A percentile compares a stretch with the other conserved stretches of the same genome.
phyloP scores from a whole-genome alignment of 2,888 invertebrate genomes.

The Phortica magna region DNA sequence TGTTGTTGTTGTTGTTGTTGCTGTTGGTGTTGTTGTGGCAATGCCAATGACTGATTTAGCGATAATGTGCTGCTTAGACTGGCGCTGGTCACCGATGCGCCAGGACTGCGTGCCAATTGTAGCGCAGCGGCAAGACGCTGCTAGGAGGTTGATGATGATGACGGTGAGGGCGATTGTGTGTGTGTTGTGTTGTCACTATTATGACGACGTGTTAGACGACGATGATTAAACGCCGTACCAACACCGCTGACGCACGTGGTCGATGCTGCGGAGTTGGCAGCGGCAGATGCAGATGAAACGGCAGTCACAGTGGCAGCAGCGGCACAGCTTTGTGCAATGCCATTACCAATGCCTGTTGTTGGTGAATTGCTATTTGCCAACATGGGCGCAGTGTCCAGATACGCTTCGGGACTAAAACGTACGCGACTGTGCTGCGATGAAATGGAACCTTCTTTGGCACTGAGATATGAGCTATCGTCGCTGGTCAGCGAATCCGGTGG shows the following conservation, averaged over 20 bases:
- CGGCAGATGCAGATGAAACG: constrained; percentile 46
- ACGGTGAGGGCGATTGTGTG: constrained; percentile 62
- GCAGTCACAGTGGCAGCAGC: constrained; percentile 54
- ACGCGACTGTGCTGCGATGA: constrained; percentile 86
- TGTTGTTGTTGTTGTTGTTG: constrained; percentile 30
- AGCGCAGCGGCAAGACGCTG: constrained; percentile 72
- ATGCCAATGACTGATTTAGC: constrained; percentile 35
- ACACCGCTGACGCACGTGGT: constrained; percentile 44
- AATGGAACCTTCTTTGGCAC: constrained; percentile 86
- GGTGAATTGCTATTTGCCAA: not conserved
- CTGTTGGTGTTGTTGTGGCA: constrained; percentile 29
- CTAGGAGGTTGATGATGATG: constrained; percentile 75
- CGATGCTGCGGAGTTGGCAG: constrained; percentile 35
- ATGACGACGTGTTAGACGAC: constrained; percentile 66
- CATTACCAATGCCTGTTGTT: not conserved
- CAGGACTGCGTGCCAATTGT: constrained; percentile 73
- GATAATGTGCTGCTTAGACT: constrained; percentile 47
- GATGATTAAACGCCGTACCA: constrained; percentile 50
- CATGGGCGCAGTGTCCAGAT: constrained; percentile 80
- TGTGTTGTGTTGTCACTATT: constrained; percentile 57
- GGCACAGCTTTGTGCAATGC: not conserved
- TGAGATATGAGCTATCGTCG: constrained; percentile 93
- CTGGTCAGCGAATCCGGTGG: constrained; percentile 91
- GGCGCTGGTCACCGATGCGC: constrained; percentile 60
- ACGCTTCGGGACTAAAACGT: constrained; percentile 87